Conservation (phyloP, 1,140 invertebrate genomes). For the Ceratina australensis region DNA sequence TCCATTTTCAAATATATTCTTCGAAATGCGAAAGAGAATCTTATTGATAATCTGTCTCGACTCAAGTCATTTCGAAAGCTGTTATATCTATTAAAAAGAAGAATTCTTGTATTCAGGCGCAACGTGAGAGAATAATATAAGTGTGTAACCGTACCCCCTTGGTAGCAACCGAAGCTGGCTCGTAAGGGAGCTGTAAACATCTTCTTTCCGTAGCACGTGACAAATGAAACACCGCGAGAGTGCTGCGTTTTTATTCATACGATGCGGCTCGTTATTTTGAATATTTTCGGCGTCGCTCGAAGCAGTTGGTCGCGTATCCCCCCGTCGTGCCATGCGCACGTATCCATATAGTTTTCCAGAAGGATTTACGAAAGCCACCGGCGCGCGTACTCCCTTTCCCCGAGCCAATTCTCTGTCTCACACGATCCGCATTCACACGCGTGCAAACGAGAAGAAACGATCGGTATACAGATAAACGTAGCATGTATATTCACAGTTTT, state of each 20-base stretch:
- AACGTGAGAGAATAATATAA: not conserved
- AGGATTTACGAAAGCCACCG: constrained; percentile 20
- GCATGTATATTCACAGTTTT: constrained; percentile 40
- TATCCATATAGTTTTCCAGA: not conserved
- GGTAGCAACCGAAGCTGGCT: not conserved
- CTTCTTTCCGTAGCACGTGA: not conserved
- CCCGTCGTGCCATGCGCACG: not conserved
- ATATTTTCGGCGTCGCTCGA: constrained; percentile 1
- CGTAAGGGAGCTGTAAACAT: not conserved
- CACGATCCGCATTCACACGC: not conserved
- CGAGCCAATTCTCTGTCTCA: not conserved
- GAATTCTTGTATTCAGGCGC: not conserved
- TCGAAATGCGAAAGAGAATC: too few species aligned
- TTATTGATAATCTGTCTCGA: too few species aligned
- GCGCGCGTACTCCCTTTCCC: not conserved
- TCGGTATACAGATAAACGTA: constrained; percentile 20
- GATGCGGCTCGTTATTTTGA: not conserved
- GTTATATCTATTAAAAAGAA: too few species aligned
- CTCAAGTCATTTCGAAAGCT: too few species aligned
- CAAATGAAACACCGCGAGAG: constrained; percentile 6
- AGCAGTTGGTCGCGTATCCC: not conserved
- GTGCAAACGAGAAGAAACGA: constrained; percentile 16
- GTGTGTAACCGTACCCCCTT: not conserved
- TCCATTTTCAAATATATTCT: too few species aligned
- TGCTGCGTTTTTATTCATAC: not conserved